Evolutionary conservation across 2,797 vertebrate species (phyloP).

Genomic region (Pelobates cultripes): DNA sequence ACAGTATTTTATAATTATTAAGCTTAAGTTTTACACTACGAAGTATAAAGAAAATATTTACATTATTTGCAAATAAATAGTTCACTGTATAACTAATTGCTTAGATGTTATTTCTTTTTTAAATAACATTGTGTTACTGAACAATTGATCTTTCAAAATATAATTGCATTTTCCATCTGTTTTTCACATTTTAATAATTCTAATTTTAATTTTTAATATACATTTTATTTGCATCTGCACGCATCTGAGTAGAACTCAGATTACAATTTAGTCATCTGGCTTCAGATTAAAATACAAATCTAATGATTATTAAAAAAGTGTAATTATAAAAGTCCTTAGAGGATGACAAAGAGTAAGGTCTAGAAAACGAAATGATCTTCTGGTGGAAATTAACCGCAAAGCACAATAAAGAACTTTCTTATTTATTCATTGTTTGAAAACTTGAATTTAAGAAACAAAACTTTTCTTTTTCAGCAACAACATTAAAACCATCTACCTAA

Average conservation of each 20-base stretch:
- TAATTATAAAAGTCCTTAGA: constrained; percentile 47
- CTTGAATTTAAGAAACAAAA: neutral
- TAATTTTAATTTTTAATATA: constrained; percentile 55
- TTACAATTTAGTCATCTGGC: constrained; percentile 44
- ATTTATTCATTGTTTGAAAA: too few relatives aligned
- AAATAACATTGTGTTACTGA: constrained; percentile 30
- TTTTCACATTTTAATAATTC: constrained; percentile 60
- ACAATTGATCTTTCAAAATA: constrained; percentile 31
- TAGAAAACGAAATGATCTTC: constrained; percentile 33
- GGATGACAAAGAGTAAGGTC: constrained; percentile 44
- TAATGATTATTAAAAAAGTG: constrained; percentile 57
- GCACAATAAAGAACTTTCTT: neutral
- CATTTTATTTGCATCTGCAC: constrained; percentile 58
- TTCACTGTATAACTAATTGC: neutral
- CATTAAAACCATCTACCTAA: too few relatives aligned
- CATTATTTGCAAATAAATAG: too few relatives aligned
- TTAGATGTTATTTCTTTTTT: constrained; percentile 27
- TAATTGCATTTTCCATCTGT: constrained; percentile 54
- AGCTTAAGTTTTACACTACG: too few relatives aligned
- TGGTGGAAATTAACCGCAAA: constrained; percentile 11
- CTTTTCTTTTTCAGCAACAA: neutral
- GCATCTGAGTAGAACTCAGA: constrained; percentile 48
- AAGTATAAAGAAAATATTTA: too few relatives aligned
- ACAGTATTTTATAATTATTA: too few relatives aligned
- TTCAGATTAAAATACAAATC: constrained; percentile 50